Base-by-base conservation (phyloP, 1,140 invertebrate genomes). In the Bombus pyrosoma region DNA sequence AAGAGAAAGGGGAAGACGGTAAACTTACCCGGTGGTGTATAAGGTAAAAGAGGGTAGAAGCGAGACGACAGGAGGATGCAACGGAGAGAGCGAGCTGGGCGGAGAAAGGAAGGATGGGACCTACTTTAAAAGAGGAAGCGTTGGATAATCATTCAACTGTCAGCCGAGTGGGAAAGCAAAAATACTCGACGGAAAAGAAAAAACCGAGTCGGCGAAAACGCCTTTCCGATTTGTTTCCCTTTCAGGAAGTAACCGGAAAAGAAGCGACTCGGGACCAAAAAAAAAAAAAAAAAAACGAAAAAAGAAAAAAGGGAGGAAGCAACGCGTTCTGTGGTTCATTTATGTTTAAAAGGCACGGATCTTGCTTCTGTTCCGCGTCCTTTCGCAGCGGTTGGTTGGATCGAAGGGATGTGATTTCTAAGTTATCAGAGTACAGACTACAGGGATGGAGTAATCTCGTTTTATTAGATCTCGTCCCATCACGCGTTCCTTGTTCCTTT, bases 111-210 rank as follows among this genome's bases (percentile, higher is more conserved):
- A 59, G 37, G 74, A 64, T 53, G 78, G 74, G 57, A 87, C 41
- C 76, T 85, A 72, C 84, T 88, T 85, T 87, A 84, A 85, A 91
- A 47, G 75, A 87, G 78, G 81, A 85, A 91, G 73, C 83, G 86
- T 84, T 62, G 81, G 88, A 89, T 91, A 90, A 91, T 91, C 88
- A 91, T 90, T 87, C 81, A 89, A 85, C 82, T 86, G 86, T 86
- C 87, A 83, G 81, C 81, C 78, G 74, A 71, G 82, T 39, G 87
- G 66, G 71, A 79, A 47, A 59, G 62, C 77, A 72, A 79, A 64
- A 90, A 74, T 69, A 66, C 39, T 34, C 64, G 75, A 28, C 71
- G 74, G 64, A 41, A 83, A 81, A 66, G n/a, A 32, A 73, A 32
- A 32, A 82, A 43, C 32, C 47, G 47, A 59, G 53, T 64, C 34